phyloP scores from a whole-genome alignment of 2,113 vertebrate species.

The Actinemys pallida region DNA sequence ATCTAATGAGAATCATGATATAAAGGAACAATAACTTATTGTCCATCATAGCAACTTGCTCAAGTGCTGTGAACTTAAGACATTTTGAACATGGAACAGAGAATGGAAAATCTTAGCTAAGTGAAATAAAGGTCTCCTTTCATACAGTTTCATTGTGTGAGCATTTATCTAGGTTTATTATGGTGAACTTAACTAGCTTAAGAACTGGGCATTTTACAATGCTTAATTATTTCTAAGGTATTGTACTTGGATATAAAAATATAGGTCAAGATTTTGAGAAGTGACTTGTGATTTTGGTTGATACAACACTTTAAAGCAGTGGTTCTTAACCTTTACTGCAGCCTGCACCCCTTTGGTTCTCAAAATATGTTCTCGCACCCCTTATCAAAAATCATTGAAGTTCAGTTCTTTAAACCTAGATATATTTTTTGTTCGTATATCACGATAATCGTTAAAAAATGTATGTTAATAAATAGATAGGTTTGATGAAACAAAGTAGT shows the following conservation, averaged over 20 bases:
- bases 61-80: conserved; percentile 68
- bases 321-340: no score
- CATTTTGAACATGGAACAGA: conserved; percentile 65
- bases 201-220: background rate
- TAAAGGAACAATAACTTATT: conserved; percentile 64
- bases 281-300: conserved; percentile 18
- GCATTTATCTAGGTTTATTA: conserved; percentile 48
- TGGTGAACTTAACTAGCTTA: conserved; percentile 56
- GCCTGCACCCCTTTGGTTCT: no score
- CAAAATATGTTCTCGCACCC: no score
- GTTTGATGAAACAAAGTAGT: no score
- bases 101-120: conserved; percentile 68
- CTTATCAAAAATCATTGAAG: no score
- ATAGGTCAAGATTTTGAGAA: background rate
- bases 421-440: no score
- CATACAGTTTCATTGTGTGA: conserved; percentile 50
- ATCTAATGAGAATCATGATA: conserved; percentile 1
- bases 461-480: no score
- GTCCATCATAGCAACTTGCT: conserved; percentile 28
- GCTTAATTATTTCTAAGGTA: background rate
- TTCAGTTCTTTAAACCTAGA: no score
- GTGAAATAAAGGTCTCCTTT: conserved; percentile 77
- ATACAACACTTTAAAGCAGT: background rate
- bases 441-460: no score
- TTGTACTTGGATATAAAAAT: background rate